Evolutionary conservation across 1,140 invertebrate species (phyloP).

Genomic region (Caerostris darwini): DNA sequence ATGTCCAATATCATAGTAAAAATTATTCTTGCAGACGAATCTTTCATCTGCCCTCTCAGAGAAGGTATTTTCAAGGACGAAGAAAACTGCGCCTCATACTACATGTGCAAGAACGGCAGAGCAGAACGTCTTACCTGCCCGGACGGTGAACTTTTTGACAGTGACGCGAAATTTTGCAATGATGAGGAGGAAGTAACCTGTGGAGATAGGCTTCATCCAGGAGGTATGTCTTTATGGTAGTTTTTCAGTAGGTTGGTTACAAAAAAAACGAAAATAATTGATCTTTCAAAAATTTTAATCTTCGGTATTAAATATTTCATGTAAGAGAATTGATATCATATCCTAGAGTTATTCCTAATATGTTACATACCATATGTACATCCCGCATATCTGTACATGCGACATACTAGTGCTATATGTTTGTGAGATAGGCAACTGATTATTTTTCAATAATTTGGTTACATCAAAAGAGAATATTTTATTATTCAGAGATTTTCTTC

Average conservation of each 20-base stretch:
- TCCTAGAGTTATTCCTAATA: too few relatives aligned
- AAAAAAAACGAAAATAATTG: neutral
- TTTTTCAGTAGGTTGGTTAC: neutral
- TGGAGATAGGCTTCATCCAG: constrained; percentile 63
- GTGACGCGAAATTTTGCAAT: constrained; percentile 49
- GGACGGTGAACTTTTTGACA: constrained; percentile 56
- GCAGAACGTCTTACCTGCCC: constrained; percentile 1
- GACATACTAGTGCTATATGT: too few relatives aligned
- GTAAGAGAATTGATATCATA: too few relatives aligned
- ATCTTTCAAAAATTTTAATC: too few relatives aligned
- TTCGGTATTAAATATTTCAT: too few relatives aligned
- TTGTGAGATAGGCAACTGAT: too few relatives aligned
- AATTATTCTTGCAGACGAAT: neutral
- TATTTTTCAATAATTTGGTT: too few relatives aligned
- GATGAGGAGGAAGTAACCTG: constrained; percentile 41
- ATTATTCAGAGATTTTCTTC: too few relatives aligned
- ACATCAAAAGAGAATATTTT: too few relatives aligned
- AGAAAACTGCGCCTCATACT: constrained; percentile 38
- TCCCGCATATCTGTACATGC: too few relatives aligned
- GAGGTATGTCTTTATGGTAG: neutral
- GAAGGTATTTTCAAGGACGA: constrained; percentile 61
- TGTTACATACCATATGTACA: too few relatives aligned
- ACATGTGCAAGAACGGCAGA: constrained; percentile 46
- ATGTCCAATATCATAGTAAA: too few relatives aligned
- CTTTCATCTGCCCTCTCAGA: constrained; percentile 50